Evolutionary conservation across 92 coral and sea anemone species (phyloP), one percentile per base, ranked within the genome.

Genomic region (Actinernus sp.): DNA sequence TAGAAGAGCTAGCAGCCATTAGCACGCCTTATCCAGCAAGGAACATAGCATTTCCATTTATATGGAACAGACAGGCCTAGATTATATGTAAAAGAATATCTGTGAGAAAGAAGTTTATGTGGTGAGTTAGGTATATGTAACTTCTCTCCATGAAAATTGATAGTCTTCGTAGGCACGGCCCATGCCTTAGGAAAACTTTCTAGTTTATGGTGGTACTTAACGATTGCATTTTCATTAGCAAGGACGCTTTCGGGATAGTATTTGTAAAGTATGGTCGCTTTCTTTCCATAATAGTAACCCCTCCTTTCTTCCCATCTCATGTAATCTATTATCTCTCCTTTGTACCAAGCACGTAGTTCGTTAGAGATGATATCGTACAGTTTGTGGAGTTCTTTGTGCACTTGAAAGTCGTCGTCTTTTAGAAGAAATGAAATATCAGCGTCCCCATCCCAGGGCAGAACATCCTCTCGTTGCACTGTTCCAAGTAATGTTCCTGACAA

Each of bases 41-140:
- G 98, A 3, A 88, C 58, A 85, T 82, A 93, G 47, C 98, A 93
- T 48, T 93, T 88, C 96, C 98, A 92, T 41, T 92, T 92, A 59
- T 88, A 92, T 8, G 98, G 98, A 24, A 82, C 43, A 2, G 84
- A 82, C 6, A 84, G 44, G n/a, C 87, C 71, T 17, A 50, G 39
- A 23, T 39, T 10, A 47, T 76, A 93, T 2, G 88, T 78, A 32
- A 54, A 74, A 2, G 97, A 94, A 55, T 92, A 92, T 31, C 94
- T 76, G 18, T 72, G 83, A 1, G 53, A 41, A 3, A 92, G 57
- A 53, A 56, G 49, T 10, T 58, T 47, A 26, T 88, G 71, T 7
- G 85, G 78, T 0, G 73, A 70, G 48, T 67, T 84, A 0, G 97
- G 97, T 23, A 92, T 55, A 3, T 88, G 44, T 4, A 92, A 84